Base-by-base conservation (phyloP, 2,888 invertebrate species). In the Autographa pulchrina region DNA sequence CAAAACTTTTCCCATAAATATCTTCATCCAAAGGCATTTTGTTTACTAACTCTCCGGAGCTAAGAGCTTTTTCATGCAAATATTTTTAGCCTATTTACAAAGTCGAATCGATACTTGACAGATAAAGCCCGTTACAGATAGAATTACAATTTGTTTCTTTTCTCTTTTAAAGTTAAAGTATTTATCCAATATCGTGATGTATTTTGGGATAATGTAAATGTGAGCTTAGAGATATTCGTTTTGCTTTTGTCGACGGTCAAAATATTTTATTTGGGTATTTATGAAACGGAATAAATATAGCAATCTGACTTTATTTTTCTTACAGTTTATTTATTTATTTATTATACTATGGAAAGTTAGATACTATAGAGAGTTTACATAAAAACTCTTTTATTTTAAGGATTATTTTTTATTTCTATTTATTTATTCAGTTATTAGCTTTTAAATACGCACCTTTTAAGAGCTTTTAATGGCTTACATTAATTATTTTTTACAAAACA, bases 51-150 rank as follows among this genome's bases (percentile, higher is more conserved):
- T 88, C 80, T 72, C 70, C 74, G 77, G 73, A 83, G 85, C 81
- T 87, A 82, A 88, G 82, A 88, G 86, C 86, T 88, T 88, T 87
- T 88, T 84, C 85, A 87, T 88, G 86, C 88, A 84, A 88, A 88
- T 88, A 86, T 87, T 83, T 84, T 86, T 82, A 85, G 85, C 83
- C 82, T 83, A 86, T 87, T 87, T 86, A 81, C 81, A 78, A 86
- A 88, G 85, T 87, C 81, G 73, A 79, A 81, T 87, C 84, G 81
- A 88, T 86, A 87, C 85, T 85, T 84, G 79, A 82, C 83, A 80
- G 79, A 80, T 81, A 82, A 86, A 85, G 85, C 85, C 83, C 81
- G 82, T 85, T 82, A 80, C 72, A 81, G 71, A 80, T 74, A 67
- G 75, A 64, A 54, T 75, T 79, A 84, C 77, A 86, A 81, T 87